Evolutionary conservation across 2,113 vertebrate species (phyloP), one percentile per base, ranked within the genome.

Genomic region (Larimichthys polyactis): DNA sequence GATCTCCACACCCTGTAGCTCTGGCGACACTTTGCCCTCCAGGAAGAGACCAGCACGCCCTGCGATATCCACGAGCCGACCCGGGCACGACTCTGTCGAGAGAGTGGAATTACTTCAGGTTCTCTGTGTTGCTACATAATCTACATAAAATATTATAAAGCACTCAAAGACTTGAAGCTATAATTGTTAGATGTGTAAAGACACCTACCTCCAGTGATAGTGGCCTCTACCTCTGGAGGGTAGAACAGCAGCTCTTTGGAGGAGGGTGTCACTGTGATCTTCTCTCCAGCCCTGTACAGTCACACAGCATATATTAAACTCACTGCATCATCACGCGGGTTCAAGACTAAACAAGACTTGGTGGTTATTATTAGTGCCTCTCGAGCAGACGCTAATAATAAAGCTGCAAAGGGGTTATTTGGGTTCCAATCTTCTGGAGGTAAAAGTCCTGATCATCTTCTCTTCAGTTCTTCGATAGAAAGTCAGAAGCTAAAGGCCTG

Each of bases 241-340:
- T 99, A 97, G 83, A 99, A 99, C 44, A 99, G 96, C 19, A 99
- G 95, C 80, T 99, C 97, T 90, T 97, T 98, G 19, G 98, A 99
- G 1, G 97, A 98, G 0, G 98, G 98, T 0, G 96, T 99, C 44
- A 99, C 97, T 0, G 97, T 97, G 88, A 99, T 96, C 91, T 96
- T 99, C 93, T 99, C 98, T 83, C 98, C 98, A 83, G 98, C 97
- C 80, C 98, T 99, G 77, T 32, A 64, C 17, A 78, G 43, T 46
- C 24, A 81, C 0, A 90, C 63, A 20, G 27, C 5, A 36, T 51
- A 44, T 9, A 64, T 79, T 11, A 40, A 40, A 65, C 71, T 82
- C 36, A 27, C 12, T 73, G 59, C 49, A 48, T 8, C 60, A 71
- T 4, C 40, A 66, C n/a, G 51, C 29, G 7, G 0, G 5, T 12